These are phyloP conservation scores for Cinara cedri DNA, from an alignment of 2,888 invertebrate species.

Conservation along the genomic window DNA sequence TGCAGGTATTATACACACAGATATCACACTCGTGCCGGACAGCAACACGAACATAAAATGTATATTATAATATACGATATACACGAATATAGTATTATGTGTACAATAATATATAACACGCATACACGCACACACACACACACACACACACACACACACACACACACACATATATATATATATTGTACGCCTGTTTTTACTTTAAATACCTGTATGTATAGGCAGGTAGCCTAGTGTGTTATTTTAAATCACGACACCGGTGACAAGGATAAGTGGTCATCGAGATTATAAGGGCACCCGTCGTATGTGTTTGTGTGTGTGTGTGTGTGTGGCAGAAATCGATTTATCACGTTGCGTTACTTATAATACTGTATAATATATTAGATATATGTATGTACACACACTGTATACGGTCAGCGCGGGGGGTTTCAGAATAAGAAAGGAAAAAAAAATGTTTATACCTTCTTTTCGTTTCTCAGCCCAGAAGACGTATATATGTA, in stretches of 20 bases:
- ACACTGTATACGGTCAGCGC: too few relatives aligned
- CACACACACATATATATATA: too few relatives aligned
- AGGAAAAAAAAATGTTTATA: constrained; percentile 16
- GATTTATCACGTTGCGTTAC: constrained; percentile 45
- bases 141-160: too few relatives aligned
- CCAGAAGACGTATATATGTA: neutral
- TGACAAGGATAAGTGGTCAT: constrained; percentile 56
- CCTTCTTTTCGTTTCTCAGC: neutral
- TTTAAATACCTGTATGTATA: neutral
- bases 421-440: neutral
- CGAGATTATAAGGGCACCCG: constrained; percentile 52
- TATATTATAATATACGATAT: neutral
- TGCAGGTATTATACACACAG: constrained; percentile 10
- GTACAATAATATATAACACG: neutral
- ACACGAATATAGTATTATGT: neutral
- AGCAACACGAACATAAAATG: constrained; percentile 33
- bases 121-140: neutral
- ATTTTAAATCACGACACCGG: constrained; percentile 53
- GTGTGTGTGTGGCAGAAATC: constrained; percentile 43
- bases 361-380: too few relatives aligned
- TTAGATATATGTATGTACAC: neutral
- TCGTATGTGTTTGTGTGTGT: constrained; percentile 1
- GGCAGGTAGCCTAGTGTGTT: constrained; percentile 30
- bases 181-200: too few relatives aligned
- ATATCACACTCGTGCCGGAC: constrained; percentile 26